A percentile compares a stretch with the other conserved stretches of the same genome.
Evolutionary conservation across 2,113 vertebrate species (phyloP).

Genomic region (Epinephelus fuscoguttatus): DNA sequence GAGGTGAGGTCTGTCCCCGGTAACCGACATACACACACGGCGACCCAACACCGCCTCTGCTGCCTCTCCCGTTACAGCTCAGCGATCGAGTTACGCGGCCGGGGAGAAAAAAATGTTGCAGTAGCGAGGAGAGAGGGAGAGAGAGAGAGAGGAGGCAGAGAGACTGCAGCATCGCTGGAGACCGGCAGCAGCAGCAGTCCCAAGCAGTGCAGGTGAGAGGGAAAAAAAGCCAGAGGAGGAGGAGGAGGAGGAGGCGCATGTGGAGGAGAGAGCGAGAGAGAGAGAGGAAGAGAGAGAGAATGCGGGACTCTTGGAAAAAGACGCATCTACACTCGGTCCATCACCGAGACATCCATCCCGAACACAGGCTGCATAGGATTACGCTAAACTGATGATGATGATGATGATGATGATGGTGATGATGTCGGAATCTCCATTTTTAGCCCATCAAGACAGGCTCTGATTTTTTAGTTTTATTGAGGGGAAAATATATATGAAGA

Average conservation of each 20-base stretch:
- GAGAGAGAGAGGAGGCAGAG: constrained; percentile 63
- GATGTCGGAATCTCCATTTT: constrained; percentile 46
- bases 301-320: constrained; percentile 90
- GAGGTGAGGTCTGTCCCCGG: constrained; percentile 60
- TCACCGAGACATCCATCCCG: constrained; percentile 68
- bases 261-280: constrained; percentile 87
- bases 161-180: constrained; percentile 95
- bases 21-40: constrained; percentile 64
- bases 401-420: constrained; percentile 16
- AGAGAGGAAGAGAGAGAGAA: constrained; percentile 92
- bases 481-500: not conserved
- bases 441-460: constrained; percentile 21
- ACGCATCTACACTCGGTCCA: constrained; percentile 80
- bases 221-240: constrained; percentile 77
- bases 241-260: constrained; percentile 77
- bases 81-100: constrained; percentile 88
- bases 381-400: constrained; percentile 47
- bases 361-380: constrained; percentile 65
- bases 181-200: constrained; percentile 85
- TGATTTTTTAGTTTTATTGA: not conserved
- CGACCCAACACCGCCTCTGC: constrained; percentile 76
- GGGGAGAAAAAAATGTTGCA: constrained; percentile 81
- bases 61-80: constrained; percentile 89
- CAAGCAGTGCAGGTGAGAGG: constrained; percentile 94
- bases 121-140: constrained; percentile 81